Conservation (phyloP, 2,888 invertebrate species). For the Sepioteuthis lessoniana region DNA sequence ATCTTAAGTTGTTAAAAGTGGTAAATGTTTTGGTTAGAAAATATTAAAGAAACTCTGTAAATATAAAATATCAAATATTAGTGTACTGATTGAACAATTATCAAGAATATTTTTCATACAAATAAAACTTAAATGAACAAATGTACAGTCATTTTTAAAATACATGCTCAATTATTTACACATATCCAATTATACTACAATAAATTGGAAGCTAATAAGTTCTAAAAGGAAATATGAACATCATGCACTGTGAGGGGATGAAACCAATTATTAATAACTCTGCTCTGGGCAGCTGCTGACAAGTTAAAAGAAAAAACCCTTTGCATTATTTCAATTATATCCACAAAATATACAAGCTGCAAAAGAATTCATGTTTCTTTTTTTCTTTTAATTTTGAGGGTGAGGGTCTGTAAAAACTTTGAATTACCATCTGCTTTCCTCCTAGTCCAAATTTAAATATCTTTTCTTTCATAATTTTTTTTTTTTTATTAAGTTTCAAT, state of each 20-base stretch:
- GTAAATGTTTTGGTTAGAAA: not conserved
- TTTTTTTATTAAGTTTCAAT: not conserved
- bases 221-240: not conserved
- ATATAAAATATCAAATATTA: not conserved
- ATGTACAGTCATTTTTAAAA: not conserved
- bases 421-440: not conserved
- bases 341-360: not conserved
- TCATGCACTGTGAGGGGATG: not conserved
- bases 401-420: not conserved
- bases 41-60: conserved; percentile 20
- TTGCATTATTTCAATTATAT: not conserved
- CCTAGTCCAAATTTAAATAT: not conserved
- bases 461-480: not conserved
- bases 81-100: not conserved
- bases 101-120: not conserved
- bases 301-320: not conserved
- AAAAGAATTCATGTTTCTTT: not conserved
- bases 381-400: too few relatives aligned
- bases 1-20: not conserved
- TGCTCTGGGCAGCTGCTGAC: not conserved
- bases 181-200: not conserved
- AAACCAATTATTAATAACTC: not conserved
- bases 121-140: not conserved
- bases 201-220: not conserved
- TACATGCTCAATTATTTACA: not conserved